phyloP scores from a whole-genome alignment of 2,797 vertebrate species.

The Parauchenoglanis ngamensis region DNA sequence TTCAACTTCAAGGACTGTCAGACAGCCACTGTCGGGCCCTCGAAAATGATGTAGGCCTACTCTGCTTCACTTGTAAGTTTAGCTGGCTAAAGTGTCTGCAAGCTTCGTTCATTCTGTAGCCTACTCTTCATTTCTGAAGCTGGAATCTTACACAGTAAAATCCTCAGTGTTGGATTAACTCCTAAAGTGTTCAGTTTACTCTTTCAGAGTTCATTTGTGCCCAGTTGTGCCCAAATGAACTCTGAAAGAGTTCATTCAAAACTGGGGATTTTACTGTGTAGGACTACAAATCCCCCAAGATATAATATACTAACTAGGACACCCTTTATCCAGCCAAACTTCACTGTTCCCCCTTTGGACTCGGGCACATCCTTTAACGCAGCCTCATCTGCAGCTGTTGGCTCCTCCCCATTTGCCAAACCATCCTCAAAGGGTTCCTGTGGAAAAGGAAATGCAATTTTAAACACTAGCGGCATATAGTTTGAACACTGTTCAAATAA shows the following conservation, averaged over 20 bases:
- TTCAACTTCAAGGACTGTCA: neutral
- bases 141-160: neutral
- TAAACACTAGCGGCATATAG: neutral
- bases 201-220: too few species aligned
- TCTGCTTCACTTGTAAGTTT: neutral
- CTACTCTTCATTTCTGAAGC: neutral
- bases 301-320: constrained; percentile 84
- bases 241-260: too few species aligned
- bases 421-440: constrained; percentile 95
- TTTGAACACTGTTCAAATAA: neutral
- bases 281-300: neutral
- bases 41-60: neutral
- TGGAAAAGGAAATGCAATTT: neutral
- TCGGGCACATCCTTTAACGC: constrained; percentile 79
- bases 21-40: neutral
- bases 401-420: constrained; percentile 88
- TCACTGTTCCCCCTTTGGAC: constrained; percentile 84
- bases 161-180: too few species aligned
- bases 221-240: too few species aligned
- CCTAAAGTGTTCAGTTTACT: too few species aligned
- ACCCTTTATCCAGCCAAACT: constrained; percentile 97
- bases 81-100: neutral
- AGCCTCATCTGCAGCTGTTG: constrained; percentile 82
- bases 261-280: too few species aligned
- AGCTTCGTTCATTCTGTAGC: neutral